phyloP scores from a whole-genome alignment of 2,797 vertebrate species.

The Betta splendens region DNA sequence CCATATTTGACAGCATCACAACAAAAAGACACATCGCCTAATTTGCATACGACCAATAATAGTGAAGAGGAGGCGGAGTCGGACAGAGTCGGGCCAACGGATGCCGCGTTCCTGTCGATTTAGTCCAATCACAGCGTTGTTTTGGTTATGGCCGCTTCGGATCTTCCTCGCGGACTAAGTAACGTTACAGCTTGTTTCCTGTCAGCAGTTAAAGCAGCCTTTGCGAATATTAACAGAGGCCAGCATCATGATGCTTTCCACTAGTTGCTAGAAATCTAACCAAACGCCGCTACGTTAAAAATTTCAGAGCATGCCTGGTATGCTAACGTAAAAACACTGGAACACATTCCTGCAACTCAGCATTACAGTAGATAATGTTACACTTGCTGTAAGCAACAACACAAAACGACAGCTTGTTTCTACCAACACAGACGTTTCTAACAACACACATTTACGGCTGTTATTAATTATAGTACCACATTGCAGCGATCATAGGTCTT shows the following conservation, averaged over 20 bases:
- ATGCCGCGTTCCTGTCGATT: neutral
- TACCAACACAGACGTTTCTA: neutral
- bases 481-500: neutral
- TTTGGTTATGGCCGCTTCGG: slow-evolving; percentile 60
- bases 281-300: neutral
- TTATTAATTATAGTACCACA: neutral
- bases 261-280: neutral
- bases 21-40: slow-evolving; percentile 1
- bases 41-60: slow-evolving; percentile 67
- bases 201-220: slow-evolving; percentile 6
- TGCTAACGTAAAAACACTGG: neutral
- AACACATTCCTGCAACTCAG: slow-evolving; percentile 27
- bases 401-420: neutral
- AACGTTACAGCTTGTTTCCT: slow-evolving; percentile 46
- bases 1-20: slow-evolving; percentile 54
- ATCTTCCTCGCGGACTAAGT: slow-evolving; percentile 39
- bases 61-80: slow-evolving; percentile 33
- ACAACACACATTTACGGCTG: neutral
- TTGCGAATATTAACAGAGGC: slow-evolving; percentile 1
- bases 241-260: neutral
- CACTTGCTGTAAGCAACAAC: slow-evolving; percentile 39
- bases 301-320: neutral
- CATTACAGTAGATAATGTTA: slow-evolving; percentile 33
- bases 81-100: slow-evolving; percentile 33
- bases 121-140: slow-evolving; percentile 74